These are phyloP conservation scores for Delichon dasypus DNA, from an alignment of 2,797 vertebrate species.

Conservation along the genomic window DNA sequence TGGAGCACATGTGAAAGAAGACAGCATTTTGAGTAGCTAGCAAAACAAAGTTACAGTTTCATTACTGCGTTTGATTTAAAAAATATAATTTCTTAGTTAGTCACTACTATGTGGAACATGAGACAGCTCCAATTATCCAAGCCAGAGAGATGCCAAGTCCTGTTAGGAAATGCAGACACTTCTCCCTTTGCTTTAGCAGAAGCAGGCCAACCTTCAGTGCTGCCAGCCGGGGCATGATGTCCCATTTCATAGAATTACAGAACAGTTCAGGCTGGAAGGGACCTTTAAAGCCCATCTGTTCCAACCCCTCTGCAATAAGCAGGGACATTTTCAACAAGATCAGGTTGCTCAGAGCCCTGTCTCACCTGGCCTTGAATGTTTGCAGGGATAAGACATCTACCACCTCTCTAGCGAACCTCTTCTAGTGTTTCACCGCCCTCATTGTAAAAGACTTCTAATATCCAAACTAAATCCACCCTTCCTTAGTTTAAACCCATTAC, in stretches of 20 bases:
- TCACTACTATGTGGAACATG: fast-evolving
- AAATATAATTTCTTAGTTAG: not conserved
- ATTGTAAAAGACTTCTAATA: not conserved
- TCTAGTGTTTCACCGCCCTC: not conserved
- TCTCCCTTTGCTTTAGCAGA: not conserved
- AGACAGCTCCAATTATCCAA: not conserved
- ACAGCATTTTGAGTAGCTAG: not conserved
- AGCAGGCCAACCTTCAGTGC: not conserved
- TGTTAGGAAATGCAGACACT: not conserved
- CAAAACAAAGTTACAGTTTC: not conserved
- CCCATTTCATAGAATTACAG: not conserved
- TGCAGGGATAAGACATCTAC: not conserved
- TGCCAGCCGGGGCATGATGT: not conserved
- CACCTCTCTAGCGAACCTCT: not conserved
- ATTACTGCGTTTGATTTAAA: not conserved
- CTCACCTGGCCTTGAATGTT: not conserved
- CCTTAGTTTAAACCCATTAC: not conserved
- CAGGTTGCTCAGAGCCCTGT: not conserved
- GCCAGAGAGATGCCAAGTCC: not conserved
- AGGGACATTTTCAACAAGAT: not conserved
- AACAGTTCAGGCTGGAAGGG: not conserved
- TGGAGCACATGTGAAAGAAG: not conserved
- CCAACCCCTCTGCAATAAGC: not conserved
- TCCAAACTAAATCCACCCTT: not conserved
- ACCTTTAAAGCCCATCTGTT: not conserved